These are phyloP conservation scores for Platorchestia sp. DNA, from an alignment of 1,140 invertebrate genomes.

Conservation along the genomic window DNA sequence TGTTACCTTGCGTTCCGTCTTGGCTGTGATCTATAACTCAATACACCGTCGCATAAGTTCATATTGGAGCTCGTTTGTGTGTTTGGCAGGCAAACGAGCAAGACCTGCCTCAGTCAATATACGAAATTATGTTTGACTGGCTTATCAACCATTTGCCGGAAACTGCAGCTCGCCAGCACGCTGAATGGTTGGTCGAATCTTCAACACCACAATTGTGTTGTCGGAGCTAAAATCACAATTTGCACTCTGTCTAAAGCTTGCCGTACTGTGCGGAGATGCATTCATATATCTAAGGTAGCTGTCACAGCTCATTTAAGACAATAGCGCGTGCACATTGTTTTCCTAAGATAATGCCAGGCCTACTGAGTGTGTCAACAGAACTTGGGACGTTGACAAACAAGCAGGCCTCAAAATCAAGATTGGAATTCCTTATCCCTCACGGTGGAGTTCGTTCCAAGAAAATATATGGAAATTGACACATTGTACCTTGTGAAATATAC, in stretches of 20 bases:
- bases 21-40: conserved; percentile 26
- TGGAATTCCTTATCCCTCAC: not conserved
- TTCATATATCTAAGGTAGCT: not conserved
- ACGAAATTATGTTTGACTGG: conserved; percentile 14
- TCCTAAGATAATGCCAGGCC: not conserved
- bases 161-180: not conserved
- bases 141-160: not conserved
- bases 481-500: not conserved
- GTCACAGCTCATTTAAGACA: not conserved
- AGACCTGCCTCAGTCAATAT: conserved; percentile 21
- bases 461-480: not conserved
- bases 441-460: not conserved
- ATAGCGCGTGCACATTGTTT: not conserved
- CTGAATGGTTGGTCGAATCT: not conserved
- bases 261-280: not conserved
- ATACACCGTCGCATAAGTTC: conserved; percentile 14
- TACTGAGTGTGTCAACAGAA: not conserved
- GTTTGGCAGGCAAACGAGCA: conserved; percentile 29
- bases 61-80: conserved; percentile 25
- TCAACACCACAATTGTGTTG: not conserved
- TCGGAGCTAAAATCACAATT: too few species aligned
- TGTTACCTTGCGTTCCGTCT: not conserved
- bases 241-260: not conserved
- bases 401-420: not conserved
- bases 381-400: not conserved